These are phyloP conservation scores for Calcarius lapponicus DNA, from an alignment of 2,797 vertebrate species.

Conservation along the genomic window DNA sequence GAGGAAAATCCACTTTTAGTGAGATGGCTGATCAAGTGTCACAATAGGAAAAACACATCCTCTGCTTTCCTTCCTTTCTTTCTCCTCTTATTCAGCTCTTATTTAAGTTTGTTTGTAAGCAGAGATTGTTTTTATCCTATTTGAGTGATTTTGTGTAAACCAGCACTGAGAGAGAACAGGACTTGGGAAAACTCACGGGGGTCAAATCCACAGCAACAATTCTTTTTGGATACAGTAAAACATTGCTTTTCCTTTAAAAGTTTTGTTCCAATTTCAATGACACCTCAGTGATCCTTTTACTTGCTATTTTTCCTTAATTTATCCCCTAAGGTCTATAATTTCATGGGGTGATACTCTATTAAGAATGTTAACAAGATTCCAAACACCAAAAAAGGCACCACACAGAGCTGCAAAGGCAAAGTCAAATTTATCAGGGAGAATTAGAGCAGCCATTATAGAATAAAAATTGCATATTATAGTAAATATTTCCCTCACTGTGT, in stretches of 20 bases:
- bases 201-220: not conserved
- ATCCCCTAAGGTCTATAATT: not conserved
- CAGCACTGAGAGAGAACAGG: not conserved
- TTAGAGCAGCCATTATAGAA: not conserved
- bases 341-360: not conserved
- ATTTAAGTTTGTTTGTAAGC: not conserved
- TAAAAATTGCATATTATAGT: not conserved
- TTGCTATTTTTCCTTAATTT: conserved; percentile 7
- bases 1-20: not conserved
- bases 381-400: not conserved
- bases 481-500: not conserved
- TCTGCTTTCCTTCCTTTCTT: not conserved
- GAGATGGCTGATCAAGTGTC: not conserved
- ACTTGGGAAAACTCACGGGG: not conserved
- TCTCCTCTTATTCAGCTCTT: not conserved
- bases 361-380: not conserved
- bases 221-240: not conserved
- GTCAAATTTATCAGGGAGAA: not conserved
- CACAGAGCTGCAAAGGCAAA: not conserved
- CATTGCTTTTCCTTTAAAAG: not conserved
- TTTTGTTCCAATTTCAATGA: not conserved
- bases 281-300: not conserved
- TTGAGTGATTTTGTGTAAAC: not conserved
- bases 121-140: not conserved
- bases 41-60: not conserved